These are phyloP conservation scores for Syndactyla subalaris DNA, from an alignment of 2,797 vertebrate genomes.

Conservation along the genomic window DNA sequence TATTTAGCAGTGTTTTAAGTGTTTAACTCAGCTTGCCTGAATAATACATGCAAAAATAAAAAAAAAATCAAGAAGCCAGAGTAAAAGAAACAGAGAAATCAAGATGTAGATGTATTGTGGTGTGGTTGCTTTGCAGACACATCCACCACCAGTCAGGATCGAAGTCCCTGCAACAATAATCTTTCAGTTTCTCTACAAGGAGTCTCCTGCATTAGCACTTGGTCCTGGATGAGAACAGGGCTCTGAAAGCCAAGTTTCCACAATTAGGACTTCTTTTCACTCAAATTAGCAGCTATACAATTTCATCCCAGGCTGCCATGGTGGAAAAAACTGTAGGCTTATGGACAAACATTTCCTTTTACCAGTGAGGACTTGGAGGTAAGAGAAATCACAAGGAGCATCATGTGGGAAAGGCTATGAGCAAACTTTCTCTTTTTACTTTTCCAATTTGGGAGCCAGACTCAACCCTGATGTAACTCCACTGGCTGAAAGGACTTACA, in stretches of 20 bases:
- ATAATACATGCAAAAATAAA: background rate
- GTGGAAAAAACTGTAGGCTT: conserved; percentile 61
- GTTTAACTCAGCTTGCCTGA: background rate
- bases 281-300: conserved; percentile 69
- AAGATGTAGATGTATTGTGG: background rate
- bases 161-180: conserved; percentile 17
- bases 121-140: background rate
- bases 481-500: conserved; percentile 25
- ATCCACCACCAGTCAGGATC: background rate
- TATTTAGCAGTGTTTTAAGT: background rate
- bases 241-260: conserved; percentile 64
- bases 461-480: conserved; percentile 39
- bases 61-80: background rate
- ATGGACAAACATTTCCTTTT: conserved; percentile 67
- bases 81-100: background rate
- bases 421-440: conserved; percentile 69
- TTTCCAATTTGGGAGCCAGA: conserved; percentile 60
- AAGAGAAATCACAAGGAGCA: conserved; percentile 68
- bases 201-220: conserved; percentile 37
- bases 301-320: conserved; percentile 63
- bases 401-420: conserved; percentile 65
- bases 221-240: conserved; percentile 36
- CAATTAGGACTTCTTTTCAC: conserved; percentile 55
- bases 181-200: conserved; percentile 8
- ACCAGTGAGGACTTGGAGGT: conserved; percentile 63